A percentile compares a stretch with the other conserved stretches of the same genome.
These are phyloP conservation scores for Erythrocercus mccallii DNA, from an alignment of 2,113 vertebrate genomes.

Conservation along the genomic window DNA sequence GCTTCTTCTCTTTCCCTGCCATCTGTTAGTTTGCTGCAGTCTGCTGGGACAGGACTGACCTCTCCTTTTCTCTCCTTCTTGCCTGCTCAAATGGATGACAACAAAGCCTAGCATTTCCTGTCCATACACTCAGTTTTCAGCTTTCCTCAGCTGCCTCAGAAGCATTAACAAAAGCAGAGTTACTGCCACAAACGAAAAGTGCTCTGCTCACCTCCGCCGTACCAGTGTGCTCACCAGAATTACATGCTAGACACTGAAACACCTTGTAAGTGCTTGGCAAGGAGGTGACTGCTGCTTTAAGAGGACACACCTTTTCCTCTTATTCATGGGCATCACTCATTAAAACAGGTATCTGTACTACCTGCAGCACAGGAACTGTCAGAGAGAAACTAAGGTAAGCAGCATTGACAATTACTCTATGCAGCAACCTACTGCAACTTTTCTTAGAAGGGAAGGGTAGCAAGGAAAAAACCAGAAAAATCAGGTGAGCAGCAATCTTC, in stretches of 20 bases:
- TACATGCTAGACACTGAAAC: neutral
- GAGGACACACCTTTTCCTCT: neutral
- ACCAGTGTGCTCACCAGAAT: neutral
- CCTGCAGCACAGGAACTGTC: neutral
- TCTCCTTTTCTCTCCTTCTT: neutral
- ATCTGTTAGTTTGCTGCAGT: constrained; percentile 27
- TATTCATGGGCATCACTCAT: neutral
- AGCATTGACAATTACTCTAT: neutral
- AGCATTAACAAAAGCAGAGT: neutral
- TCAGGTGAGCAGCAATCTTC: neutral
- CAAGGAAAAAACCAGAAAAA: neutral
- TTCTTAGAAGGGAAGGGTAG: neutral
- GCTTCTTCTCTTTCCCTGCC: neutral
- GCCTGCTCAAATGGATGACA: rapidly evolving
- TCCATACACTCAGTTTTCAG: neutral
- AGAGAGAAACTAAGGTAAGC: neutral
- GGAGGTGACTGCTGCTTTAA: neutral
- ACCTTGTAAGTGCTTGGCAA: neutral
- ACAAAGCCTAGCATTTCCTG: neutral
- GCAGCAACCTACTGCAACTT: neutral
- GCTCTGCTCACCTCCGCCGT: neutral
- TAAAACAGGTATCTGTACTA: neutral
- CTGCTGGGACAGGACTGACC: constrained; percentile 23
- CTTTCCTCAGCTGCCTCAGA: neutral
- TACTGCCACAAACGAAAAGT: neutral